phyloP scores from a whole-genome alignment of 2,888 invertebrate genomes.

The Diarsia brunnea region DNA sequence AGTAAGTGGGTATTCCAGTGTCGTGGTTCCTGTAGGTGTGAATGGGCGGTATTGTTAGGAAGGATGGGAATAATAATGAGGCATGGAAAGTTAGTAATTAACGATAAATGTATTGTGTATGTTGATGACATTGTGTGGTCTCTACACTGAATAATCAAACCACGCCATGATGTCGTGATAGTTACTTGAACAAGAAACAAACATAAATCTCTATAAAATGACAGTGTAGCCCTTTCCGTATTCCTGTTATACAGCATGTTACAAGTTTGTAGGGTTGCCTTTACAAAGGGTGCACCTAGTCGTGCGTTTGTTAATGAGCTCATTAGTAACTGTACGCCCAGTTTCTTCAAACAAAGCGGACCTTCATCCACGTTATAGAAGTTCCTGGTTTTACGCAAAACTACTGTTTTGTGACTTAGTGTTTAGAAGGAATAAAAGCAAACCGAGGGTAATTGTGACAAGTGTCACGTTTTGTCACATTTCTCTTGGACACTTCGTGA shows the following conservation, averaged over 20 bases:
- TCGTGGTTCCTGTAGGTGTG: conserved; percentile 64
- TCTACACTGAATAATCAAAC: conserved; percentile 8
- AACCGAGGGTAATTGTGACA: background rate
- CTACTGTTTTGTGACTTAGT: conserved; percentile 14
- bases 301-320: conserved; percentile 60
- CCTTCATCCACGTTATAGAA: conserved; percentile 16
- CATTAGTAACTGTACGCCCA: conserved; percentile 45
- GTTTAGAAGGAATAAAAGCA: background rate
- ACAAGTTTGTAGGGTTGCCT: conserved; percentile 31
- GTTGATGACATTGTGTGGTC: conserved; percentile 30
- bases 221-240: background rate
- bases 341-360: conserved; percentile 47
- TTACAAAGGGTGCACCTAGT: conserved; percentile 53
- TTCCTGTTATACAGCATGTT: conserved; percentile 21
- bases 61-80: conserved; percentile 58
- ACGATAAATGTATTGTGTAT: conserved; percentile 18
- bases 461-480: background rate
- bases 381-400: conserved; percentile 33
- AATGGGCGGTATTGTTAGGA: conserved; percentile 45
- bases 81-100: conserved; percentile 44
- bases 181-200: background rate
- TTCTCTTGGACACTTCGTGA: background rate
- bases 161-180: background rate
- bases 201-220: background rate
- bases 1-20: conserved; percentile 48